phyloP scores from a whole-genome alignment of 2,113 vertebrate species.

The Sceloporus tristichus region DNA sequence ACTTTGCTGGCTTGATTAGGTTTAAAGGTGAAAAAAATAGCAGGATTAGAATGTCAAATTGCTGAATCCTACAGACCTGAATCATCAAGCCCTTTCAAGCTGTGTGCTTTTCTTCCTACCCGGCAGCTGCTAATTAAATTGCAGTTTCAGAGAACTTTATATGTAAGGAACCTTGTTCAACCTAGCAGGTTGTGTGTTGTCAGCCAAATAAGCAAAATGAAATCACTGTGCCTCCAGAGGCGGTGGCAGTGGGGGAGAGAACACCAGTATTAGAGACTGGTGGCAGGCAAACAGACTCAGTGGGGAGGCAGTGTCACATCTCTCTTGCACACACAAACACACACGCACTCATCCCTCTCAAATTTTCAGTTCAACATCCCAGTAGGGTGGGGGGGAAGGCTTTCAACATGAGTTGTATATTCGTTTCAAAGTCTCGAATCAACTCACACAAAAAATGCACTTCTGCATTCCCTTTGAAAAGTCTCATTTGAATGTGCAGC shows the following conservation, averaged over 20 bases:
- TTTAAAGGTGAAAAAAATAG: conserved; percentile 56
- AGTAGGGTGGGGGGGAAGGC: not conserved
- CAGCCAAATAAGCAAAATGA: conserved; percentile 6
- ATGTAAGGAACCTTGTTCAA: conserved; percentile 8
- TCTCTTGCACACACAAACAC: not conserved
- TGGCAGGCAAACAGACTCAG: not conserved
- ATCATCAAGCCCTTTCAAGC: conserved; percentile 49
- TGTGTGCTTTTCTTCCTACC: conserved; percentile 38
- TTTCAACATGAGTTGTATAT: not conserved
- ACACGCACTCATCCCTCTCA: not conserved
- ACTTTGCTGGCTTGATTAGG: conserved; percentile 45
- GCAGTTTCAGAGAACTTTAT: conserved; percentile 34
- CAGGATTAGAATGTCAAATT: conserved; percentile 66
- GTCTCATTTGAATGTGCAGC: conserved; percentile 13
- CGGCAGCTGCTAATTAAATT: conserved; percentile 64
- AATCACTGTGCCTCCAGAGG: not conserved
- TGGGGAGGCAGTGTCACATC: not conserved
- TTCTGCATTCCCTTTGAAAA: conserved; percentile 25
- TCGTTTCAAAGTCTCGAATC: not conserved
- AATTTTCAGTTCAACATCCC: conserved; percentile 10
- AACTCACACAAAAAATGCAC: not conserved
- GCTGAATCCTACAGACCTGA: conserved; percentile 61
- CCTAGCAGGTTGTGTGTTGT: conserved; percentile 21
- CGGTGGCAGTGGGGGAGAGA: not conserved
- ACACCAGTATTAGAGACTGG: not conserved